Evolutionary conservation across 2,797 vertebrate species (phyloP).

Genomic region (Agapornis canus): DNA sequence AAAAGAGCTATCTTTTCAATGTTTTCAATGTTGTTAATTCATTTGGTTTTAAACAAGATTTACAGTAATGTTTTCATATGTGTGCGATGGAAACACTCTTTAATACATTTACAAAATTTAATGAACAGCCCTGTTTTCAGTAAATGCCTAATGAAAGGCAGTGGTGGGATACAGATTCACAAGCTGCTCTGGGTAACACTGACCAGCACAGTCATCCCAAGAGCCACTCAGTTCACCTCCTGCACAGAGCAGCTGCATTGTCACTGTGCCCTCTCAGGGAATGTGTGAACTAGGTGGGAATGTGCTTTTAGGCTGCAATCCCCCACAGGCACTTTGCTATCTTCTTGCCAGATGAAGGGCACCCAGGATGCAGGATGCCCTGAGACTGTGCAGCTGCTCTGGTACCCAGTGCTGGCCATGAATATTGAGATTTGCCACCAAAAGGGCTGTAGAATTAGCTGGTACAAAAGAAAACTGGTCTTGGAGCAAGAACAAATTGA

Average conservation of each 20-base stretch:
- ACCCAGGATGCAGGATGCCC: background rate
- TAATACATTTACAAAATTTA: background rate
- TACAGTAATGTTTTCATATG: background rate
- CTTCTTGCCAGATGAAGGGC: background rate
- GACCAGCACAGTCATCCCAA: background rate
- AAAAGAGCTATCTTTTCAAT: background rate
- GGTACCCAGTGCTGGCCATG: background rate
- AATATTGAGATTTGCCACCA: background rate
- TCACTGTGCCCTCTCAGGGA: background rate
- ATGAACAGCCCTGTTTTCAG: background rate
- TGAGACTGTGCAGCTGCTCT: background rate
- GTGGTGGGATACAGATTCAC: background rate
- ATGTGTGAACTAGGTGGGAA: rapidly evolving
- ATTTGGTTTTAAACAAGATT: background rate
- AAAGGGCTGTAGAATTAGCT: background rate
- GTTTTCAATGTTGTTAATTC: background rate
- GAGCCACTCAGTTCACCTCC: rapidly evolving
- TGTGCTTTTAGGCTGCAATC: background rate
- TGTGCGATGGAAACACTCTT: background rate
- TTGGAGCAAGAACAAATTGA: background rate
- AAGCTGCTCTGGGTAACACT: rapidly evolving
- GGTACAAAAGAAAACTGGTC: background rate
- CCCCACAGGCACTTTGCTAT: background rate
- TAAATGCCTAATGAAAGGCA: background rate
- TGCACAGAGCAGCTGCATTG: rapidly evolving